Base-by-base conservation (phyloP, 2,113 vertebrate species). In the Oncorhynchus kisutch region DNA sequence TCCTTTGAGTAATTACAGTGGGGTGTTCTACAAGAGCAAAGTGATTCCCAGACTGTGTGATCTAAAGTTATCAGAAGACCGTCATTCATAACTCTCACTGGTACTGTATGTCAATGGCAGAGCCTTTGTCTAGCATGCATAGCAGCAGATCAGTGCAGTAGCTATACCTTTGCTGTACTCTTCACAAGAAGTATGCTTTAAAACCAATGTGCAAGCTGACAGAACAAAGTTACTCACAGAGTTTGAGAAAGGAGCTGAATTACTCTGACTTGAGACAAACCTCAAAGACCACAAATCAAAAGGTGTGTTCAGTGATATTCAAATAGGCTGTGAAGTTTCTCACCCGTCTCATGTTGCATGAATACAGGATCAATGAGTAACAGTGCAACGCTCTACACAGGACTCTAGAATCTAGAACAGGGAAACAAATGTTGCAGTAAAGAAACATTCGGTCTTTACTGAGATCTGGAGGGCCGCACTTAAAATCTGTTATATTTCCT, bases 91-190 rank as follows among this genome's bases (percentile, higher is more conserved):
- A 11, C 74, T 72, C 72, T 84, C 78, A 25, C 45, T 60, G 78
- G 71, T 49, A 62, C 72, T 67, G 72, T 70, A 49, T 70, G 71
- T 87, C 74, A 76, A 62, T 81, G 65, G 70, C 68, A 83, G 59
- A 54, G 65, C 67, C 77, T 88, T 86, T 88, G 85, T 88, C 83
- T 82, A 71, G 49, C 77, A 77, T 77, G 72, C 82, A 85, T 84
- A 81, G 82, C 31, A 13, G 75, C 74, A 80, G 77, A 88, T 87
- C 82, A 77, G 74, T 34, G 49, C 67, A 64, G 62, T 78, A 54
- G 4, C 51, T 54, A 54, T 54, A 67, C 81, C 48, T 68, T 67
- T 67, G 22, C 24, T 54, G n/a, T 6, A 54, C 34, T 48, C 66
- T 25, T 78, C 70, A 72, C 27, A 76, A 69, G 54, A 81, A 45